phyloP scores from a whole-genome alignment of 2,113 vertebrate genomes.

The Pollimyrus isidori region DNA sequence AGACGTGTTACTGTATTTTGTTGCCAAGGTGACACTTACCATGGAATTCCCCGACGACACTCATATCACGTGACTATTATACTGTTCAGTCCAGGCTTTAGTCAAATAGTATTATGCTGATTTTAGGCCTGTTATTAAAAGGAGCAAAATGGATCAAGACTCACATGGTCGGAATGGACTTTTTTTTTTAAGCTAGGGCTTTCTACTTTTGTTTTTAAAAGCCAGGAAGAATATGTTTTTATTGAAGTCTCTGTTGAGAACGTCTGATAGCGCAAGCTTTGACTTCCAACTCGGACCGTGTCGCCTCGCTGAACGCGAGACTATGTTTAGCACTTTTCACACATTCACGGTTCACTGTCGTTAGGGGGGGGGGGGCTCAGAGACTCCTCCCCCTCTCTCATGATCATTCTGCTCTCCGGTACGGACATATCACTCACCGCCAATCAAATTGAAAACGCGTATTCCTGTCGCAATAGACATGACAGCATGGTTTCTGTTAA shows the following conservation, averaged over 20 bases:
- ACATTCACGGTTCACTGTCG: not conserved
- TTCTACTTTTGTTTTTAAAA: not conserved
- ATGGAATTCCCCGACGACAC: conserved; percentile 5
- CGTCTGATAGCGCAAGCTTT: not conserved
- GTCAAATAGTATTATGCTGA: not conserved
- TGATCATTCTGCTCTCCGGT: not conserved
- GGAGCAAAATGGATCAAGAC: not conserved
- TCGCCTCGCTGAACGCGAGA: not conserved
- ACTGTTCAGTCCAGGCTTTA: not conserved
- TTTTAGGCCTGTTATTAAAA: not conserved
- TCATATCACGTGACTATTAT: conserved; percentile 7
- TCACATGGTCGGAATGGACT: not conserved
- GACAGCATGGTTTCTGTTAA: conserved; percentile 38
- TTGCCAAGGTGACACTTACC: conserved; percentile 11
- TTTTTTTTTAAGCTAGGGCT: not conserved
- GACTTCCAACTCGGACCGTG: not conserved
- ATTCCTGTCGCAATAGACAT: conserved; percentile 23
- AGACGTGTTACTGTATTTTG: not conserved
- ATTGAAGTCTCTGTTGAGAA: not conserved
- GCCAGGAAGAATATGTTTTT: not conserved
- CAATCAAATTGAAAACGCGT: not conserved
- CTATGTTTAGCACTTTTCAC: not conserved
- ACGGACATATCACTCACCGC: not conserved
- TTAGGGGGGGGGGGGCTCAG: too few species aligned
- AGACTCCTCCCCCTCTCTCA: too few species aligned